Conservation (phyloP, 2,888 invertebrate genomes). For the Epirrita christyi region DNA sequence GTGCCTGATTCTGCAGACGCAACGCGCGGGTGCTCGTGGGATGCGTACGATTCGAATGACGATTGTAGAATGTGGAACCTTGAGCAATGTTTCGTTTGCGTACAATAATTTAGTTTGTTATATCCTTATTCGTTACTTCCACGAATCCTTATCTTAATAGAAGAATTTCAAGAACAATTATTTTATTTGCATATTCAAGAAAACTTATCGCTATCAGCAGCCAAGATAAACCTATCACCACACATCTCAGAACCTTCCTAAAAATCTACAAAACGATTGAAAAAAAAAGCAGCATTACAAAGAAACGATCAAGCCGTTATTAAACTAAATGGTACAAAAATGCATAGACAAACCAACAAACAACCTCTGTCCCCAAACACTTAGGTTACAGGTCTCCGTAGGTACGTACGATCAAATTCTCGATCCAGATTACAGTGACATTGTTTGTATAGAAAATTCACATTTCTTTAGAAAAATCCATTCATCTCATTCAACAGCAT, state of each 20-base stretch:
- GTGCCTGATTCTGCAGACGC: constrained; percentile 46
- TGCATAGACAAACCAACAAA: too few species aligned
- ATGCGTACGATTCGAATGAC: not conserved
- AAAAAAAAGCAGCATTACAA: too few species aligned
- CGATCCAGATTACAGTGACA: too few species aligned
- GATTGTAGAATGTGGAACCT: constrained; percentile 5
- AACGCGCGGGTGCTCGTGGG: constrained; percentile 13
- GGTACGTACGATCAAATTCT: too few species aligned
- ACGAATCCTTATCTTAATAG: not conserved
- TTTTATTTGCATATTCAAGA: not conserved
- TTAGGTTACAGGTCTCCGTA: too few species aligned
- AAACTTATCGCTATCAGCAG: not conserved
- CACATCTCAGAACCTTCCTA: too few species aligned
- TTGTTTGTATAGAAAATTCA: not conserved
- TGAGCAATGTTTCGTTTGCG: not conserved
- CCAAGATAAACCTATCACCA: not conserved
- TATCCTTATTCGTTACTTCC: not conserved
- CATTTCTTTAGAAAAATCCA: not conserved
- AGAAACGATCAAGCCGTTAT: too few species aligned
- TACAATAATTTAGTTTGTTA: not conserved
- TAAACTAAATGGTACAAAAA: too few species aligned
- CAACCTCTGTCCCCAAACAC: too few species aligned
- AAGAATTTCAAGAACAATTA: not conserved
- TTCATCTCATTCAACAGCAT: not conserved
- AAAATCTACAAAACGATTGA: too few species aligned